Percentiles rank a stretch among this genome's conserved stretches.
These are phyloP conservation scores for Lochmaea capreae DNA, from an alignment of 2,888 invertebrate species.

Conservation along the genomic window DNA sequence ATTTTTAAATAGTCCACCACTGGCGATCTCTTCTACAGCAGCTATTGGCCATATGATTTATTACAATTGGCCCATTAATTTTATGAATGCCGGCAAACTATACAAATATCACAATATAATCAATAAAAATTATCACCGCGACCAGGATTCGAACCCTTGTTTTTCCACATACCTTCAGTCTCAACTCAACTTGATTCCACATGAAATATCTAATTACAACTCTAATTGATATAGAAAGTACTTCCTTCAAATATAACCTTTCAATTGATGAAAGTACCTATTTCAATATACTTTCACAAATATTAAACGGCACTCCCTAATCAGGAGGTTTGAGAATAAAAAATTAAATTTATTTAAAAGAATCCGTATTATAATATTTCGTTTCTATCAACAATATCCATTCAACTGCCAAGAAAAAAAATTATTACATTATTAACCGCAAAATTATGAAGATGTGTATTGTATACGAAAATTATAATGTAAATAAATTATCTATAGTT, in stretches of 20 bases:
- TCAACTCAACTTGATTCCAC: neutral
- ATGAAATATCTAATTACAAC: neutral
- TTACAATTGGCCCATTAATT: too few relatives aligned
- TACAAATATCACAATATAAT: too few relatives aligned
- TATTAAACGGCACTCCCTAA: neutral
- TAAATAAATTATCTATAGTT: too few relatives aligned
- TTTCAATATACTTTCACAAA: neutral
- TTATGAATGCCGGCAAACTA: too few relatives aligned
- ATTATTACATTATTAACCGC: neutral
- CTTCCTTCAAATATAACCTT: neutral
- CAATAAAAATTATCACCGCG: too few relatives aligned
- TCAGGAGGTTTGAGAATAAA: neutral
- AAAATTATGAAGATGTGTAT: too few relatives aligned
- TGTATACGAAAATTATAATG: too few relatives aligned
- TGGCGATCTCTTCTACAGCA: too few relatives aligned
- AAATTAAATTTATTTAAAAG: neutral
- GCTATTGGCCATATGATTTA: too few relatives aligned
- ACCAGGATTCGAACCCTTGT: too few relatives aligned
- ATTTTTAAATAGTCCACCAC: too few relatives aligned
- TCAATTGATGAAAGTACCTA: slow-evolving; percentile 1
- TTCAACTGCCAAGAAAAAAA: neutral
- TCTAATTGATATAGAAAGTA: neutral
- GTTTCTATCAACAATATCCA: neutral
- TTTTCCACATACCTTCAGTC: neutral
- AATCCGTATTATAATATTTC: neutral